Evolutionary conservation across 2,797 vertebrate species (phyloP), one percentile per base, ranked within the genome.

Genomic region (Sciaenops ocellatus): DNA sequence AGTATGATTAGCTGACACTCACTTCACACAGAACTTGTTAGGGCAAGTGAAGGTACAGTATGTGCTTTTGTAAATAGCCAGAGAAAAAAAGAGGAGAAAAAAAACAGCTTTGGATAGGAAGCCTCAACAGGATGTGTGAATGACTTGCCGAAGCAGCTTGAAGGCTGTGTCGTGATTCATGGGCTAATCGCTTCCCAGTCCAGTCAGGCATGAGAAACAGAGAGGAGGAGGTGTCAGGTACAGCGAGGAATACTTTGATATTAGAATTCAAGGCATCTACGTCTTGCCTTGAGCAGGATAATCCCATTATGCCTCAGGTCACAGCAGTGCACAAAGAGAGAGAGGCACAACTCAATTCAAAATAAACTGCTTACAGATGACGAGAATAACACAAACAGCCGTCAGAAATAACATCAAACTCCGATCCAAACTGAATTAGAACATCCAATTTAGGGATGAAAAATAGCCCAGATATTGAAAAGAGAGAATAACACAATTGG

Each of bases 301-400:
- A 93, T 94, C 88, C 89, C 87, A 92, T 94, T 90, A 91, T 81
- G 85, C 92, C 87, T 77, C 76, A 76, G 91, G 94, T 94, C 91
- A 92, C 88, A 88, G 88, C 76, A 50, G 86, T 75, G 73, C 61
- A 60, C 69, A 44, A 30, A 77, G 68, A 72, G 71, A 71, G 78
- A 80, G 77, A 88, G 76, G 83, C 83, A 76, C 79, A 85, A 84
- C 83, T 88, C 77, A 82, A 87, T 92, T 91, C 85, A 91, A 89
- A 93, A 93, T 90, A 90, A 93, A 95, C 90, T 90, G 85, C 86
- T 89, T 90, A 93, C 38, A 76, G 87, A 87, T 83, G 90, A 85
- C 69, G 64, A 79, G 86, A 89, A 88, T 86, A 93, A 89, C 87
- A 91, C 83, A 88, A 90, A 78, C 82, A 87, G 76, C 83, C 59